phyloP scores from a whole-genome alignment of 2,797 vertebrate species.

The Darevskia mixta region DNA sequence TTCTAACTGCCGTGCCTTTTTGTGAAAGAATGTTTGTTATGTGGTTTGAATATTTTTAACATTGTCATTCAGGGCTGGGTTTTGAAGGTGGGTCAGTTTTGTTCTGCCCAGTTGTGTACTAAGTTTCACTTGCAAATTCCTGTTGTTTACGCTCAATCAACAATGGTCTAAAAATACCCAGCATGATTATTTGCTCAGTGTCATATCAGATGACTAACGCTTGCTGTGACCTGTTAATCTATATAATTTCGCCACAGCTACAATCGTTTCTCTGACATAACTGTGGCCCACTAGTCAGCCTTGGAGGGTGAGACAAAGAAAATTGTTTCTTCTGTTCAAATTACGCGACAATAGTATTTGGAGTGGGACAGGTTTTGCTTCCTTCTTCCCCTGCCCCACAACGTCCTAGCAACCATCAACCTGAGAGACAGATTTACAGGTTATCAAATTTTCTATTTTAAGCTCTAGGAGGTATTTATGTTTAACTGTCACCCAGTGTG shows the following conservation, averaged over 20 bases:
- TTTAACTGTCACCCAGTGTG: background rate
- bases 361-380: slow-evolving; percentile 38
- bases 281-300: slow-evolving; percentile 36
- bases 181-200: slow-evolving; percentile 14
- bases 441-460: background rate
- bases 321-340: slow-evolving; percentile 34
- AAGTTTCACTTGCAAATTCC: slow-evolving; percentile 25
- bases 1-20: background rate
- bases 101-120: background rate
- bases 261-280: slow-evolving; percentile 26
- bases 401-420: background rate
- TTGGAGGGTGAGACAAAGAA: slow-evolving; percentile 40
- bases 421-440: background rate
- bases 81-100: slow-evolving; percentile 7
- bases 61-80: background rate
- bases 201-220: slow-evolving; percentile 52
- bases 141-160: slow-evolving; percentile 29
- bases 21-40: background rate
- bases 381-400: background rate
- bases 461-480: background rate
- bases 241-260: slow-evolving; percentile 42
- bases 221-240: slow-evolving; percentile 55
- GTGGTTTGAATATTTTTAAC: slow-evolving; percentile 2
- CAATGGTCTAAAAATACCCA: slow-evolving; percentile 42
- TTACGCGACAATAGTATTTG: slow-evolving; percentile 29